These are phyloP conservation scores for Pterostichus madidus DNA, from an alignment of 2,888 invertebrate species.

Conservation along the genomic window DNA sequence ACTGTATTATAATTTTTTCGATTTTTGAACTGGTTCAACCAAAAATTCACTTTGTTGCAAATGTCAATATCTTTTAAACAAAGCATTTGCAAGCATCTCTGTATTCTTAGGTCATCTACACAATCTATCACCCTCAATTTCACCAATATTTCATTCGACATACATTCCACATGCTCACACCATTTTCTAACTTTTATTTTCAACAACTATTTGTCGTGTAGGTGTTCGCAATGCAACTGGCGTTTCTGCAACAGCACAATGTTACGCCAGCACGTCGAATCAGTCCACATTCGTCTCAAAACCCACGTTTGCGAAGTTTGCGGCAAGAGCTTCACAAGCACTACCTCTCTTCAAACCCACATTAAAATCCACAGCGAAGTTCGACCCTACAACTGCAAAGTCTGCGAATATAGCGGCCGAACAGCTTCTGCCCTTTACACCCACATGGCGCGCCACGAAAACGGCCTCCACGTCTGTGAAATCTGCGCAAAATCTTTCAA, in stretches of 20 bases:
- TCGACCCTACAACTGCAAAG: constrained; percentile 71
- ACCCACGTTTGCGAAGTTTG: constrained; percentile 73
- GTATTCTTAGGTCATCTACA: too few species aligned
- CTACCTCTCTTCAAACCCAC: constrained; percentile 72
- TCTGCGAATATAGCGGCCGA: constrained; percentile 72
- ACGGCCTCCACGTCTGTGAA: constrained; percentile 72
- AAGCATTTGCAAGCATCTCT: too few species aligned
- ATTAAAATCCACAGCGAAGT: constrained; percentile 72
- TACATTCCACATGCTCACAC: too few species aligned
- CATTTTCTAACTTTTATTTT: too few species aligned
- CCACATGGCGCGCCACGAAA: constrained; percentile 73
- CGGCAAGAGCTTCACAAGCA: constrained; percentile 72
- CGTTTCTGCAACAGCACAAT: constrained; percentile 72
- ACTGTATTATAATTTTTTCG: too few species aligned
- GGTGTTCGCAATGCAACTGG: constrained; percentile 71
- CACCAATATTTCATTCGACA: too few species aligned
- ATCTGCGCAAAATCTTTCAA: constrained; percentile 73
- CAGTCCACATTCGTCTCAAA: constrained; percentile 72
- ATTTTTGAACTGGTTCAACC: too few species aligned
- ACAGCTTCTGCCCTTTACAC: constrained; percentile 73
- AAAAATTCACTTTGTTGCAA: too few species aligned
- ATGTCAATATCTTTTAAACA: too few species aligned
- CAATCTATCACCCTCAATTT: too few species aligned
- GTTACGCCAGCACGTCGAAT: constrained; percentile 71
- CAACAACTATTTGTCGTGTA: constrained; percentile 45